Percentiles rank a stretch among this genome's conserved stretches.
These are phyloP conservation scores for Macrotus californicus DNA, from an alignment of 2,113 vertebrate species.

Conservation along the genomic window DNA sequence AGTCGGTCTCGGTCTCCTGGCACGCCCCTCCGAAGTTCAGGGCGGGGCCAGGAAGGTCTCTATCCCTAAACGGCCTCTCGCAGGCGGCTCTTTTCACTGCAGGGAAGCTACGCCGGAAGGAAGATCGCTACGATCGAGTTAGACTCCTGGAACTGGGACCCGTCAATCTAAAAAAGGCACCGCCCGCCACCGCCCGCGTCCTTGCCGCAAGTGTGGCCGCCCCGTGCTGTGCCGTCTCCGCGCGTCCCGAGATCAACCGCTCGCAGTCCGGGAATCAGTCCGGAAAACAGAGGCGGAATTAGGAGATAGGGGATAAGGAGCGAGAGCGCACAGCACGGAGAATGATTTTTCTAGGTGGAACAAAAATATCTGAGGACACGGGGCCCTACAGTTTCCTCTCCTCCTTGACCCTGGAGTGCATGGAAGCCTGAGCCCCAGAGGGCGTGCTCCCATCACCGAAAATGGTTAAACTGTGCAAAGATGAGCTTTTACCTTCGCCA, in stretches of 20 bases:
- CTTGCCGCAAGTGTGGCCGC: too few relatives aligned
- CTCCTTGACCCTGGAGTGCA: background rate
- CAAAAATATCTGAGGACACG: background rate
- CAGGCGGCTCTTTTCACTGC: background rate
- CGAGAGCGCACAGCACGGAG: background rate
- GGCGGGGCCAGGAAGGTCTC: too few relatives aligned
- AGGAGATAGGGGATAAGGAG: background rate
- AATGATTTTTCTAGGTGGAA: background rate
- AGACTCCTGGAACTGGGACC: background rate
- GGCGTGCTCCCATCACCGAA: too few relatives aligned
- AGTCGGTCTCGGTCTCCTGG: slow-evolving; percentile 5
- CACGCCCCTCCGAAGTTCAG: background rate
- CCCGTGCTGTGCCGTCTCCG: too few relatives aligned
- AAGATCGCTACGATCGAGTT: background rate
- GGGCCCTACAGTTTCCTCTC: background rate
- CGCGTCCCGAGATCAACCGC: too few relatives aligned
- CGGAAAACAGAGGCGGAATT: background rate
- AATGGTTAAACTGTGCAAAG: background rate
- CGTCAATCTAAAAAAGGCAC: too few relatives aligned
- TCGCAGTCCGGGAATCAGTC: too few relatives aligned
- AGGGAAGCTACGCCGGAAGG: background rate
- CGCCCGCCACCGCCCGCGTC: too few relatives aligned
- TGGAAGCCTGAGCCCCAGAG: too few relatives aligned
- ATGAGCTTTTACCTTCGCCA: background rate
- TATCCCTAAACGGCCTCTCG: background rate